Percentiles rank a stretch among this genome's conserved stretches.
These are phyloP conservation scores for Etia nguti DNA, from an alignment of 2,113 vertebrate genomes.

Conservation along the genomic window DNA sequence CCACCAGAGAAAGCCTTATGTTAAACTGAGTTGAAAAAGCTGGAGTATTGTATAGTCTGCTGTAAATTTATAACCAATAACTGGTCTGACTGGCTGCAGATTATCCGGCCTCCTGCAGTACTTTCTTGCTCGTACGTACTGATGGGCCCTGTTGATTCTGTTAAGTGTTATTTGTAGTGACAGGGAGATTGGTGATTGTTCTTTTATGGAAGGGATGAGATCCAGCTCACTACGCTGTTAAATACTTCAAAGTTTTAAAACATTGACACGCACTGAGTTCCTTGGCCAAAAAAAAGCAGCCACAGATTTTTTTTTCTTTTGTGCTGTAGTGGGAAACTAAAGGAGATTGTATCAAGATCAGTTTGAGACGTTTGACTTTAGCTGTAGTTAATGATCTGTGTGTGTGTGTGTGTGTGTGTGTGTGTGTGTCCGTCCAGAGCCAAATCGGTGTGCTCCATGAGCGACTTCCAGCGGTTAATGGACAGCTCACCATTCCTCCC, in stretches of 20 bases:
- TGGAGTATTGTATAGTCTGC: not conserved
- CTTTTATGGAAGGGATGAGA: not conserved
- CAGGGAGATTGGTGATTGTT: not conserved
- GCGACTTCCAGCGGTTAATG: slow-evolving; percentile 96
- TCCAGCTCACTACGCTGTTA: not conserved
- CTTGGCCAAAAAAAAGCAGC: not conserved
- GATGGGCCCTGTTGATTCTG: not conserved
- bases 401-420: not conserved
- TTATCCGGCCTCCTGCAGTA: not conserved
- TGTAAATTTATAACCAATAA: not conserved
- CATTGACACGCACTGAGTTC: not conserved
- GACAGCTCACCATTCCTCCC: slow-evolving; percentile 96
- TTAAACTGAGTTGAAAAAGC: not conserved
- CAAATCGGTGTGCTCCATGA: slow-evolving; percentile 97
- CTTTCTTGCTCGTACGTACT: not conserved
- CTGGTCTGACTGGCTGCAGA: not conserved
- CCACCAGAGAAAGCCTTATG: not conserved
- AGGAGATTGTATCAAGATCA: not conserved
- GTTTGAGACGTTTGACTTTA: not conserved
- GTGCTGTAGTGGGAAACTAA: not conserved
- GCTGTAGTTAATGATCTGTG: not conserved
- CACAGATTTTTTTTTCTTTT: not conserved
- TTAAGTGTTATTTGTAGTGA: slow-evolving; percentile 10
- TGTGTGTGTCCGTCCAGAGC: slow-evolving; percentile 73
- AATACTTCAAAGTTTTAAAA: slow-evolving; percentile 37